A percentile compares a stretch with the other conserved stretches of the same genome.
phyloP scores from a whole-genome alignment of 2,113 vertebrate species.

The Anthoscopus minutus region DNA sequence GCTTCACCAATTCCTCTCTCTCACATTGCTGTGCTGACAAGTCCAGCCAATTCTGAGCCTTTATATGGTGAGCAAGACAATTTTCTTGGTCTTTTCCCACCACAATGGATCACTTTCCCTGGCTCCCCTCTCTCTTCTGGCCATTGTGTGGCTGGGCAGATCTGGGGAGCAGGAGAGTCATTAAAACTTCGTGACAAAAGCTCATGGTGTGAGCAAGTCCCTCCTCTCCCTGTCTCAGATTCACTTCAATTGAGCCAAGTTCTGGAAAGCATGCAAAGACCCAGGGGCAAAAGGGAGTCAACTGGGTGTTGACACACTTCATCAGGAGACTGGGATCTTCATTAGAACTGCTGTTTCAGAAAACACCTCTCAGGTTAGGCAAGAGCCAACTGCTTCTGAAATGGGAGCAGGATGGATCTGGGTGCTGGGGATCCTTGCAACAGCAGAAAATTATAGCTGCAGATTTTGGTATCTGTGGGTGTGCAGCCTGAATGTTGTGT shows the following conservation, averaged over 20 bases:
- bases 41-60: not conserved
- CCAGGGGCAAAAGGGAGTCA: not conserved
- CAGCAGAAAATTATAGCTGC: not conserved
- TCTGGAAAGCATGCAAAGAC: not conserved
- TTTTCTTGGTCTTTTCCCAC: not conserved
- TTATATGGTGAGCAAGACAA: not conserved
- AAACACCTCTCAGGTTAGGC: not conserved
- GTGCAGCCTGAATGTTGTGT: not conserved
- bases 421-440: not conserved
- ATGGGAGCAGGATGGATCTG: not conserved
- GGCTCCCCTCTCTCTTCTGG: not conserved
- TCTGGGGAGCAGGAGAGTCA: not conserved
- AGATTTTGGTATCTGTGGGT: not conserved
- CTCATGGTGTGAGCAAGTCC: not conserved
- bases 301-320: not conserved
- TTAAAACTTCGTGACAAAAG: not conserved
- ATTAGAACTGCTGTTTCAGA: not conserved
- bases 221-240: not conserved
- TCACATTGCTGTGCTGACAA: not conserved
- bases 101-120: not conserved
- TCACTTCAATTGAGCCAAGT: not conserved
- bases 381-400: not conserved
- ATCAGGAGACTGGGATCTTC: not conserved
- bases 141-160: not conserved
- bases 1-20: not conserved